Evolutionary conservation across 2,888 invertebrate genomes (phyloP).

Genomic region (Trichogramma dendrolimi): DNA sequence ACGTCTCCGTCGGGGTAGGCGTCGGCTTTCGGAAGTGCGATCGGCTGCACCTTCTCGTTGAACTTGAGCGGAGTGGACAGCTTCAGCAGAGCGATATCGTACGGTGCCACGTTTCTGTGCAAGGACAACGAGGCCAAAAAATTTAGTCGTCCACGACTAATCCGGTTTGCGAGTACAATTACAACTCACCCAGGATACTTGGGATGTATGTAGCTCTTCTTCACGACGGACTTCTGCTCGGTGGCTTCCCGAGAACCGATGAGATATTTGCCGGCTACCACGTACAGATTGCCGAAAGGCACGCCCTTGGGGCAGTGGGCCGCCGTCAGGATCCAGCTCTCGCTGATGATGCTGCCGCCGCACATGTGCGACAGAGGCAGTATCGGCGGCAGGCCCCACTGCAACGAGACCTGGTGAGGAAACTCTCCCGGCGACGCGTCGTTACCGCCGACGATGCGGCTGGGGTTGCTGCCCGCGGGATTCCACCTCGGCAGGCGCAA

Average conservation of each 20-base stretch:
- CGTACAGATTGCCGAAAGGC: constrained; percentile 30
- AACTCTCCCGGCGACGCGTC: constrained; percentile 49
- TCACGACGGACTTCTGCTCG: constrained; percentile 46
- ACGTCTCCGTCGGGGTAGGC: constrained; percentile 39
- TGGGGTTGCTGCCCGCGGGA: not conserved
- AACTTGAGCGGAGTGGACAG: constrained; percentile 44
- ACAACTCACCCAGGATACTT: constrained; percentile 40
- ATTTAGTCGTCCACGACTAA: not conserved
- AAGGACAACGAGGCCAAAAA: constrained; percentile 14
- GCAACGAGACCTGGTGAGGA: constrained; percentile 54
- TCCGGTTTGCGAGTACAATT: too few species aligned
- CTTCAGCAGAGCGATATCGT: constrained; percentile 56
- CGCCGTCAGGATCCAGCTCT: constrained; percentile 51
- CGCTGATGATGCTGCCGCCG: constrained; percentile 50
- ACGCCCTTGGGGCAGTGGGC: constrained; percentile 46
- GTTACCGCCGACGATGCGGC: constrained; percentile 37
- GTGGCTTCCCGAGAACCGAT: constrained; percentile 32
- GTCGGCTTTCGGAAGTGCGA: constrained; percentile 44
- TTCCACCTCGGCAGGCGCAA: constrained; percentile 13
- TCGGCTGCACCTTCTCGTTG: constrained; percentile 44
- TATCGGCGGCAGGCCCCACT: constrained; percentile 39
- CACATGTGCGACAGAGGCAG: constrained; percentile 39
- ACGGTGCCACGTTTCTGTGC: constrained; percentile 45
- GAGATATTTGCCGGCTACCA: constrained; percentile 32
- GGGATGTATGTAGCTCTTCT: constrained; percentile 45